Evolutionary conservation across 2,888 invertebrate species (phyloP).

Genomic region (Pantelozetes paolii): DNA sequence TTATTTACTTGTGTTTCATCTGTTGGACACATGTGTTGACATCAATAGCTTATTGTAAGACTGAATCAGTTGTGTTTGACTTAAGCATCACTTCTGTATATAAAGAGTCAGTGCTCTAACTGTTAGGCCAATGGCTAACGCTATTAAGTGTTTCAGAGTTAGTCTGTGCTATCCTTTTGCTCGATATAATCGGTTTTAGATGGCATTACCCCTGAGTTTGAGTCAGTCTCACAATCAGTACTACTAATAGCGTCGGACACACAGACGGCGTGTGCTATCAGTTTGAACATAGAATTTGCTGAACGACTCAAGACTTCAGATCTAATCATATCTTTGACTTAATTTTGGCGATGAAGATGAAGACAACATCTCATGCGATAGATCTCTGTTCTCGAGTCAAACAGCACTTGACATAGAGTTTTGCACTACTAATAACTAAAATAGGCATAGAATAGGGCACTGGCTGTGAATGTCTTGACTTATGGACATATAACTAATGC

Average conservation of each 20-base stretch:
- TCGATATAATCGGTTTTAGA: not conserved
- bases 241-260: not conserved
- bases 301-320: not conserved
- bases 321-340: not conserved
- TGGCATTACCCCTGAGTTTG: not conserved
- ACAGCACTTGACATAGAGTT: too few species aligned
- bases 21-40: constrained; percentile 6
- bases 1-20: not conserved
- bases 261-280: not conserved
- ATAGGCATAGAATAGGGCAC: not conserved
- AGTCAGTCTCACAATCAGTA: not conserved
- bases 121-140: too few species aligned
- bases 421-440: not conserved
- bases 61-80: not conserved
- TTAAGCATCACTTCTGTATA: not conserved
- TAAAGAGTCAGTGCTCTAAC: too few species aligned
- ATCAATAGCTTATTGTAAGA: not conserved
- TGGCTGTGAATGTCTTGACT: too few species aligned
- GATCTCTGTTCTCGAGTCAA: constrained; percentile 4
- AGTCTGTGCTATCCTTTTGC: not conserved
- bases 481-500: not conserved
- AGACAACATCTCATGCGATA: not conserved
- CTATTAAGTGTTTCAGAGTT: not conserved
- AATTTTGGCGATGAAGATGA: not conserved
- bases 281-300: not conserved